Evolutionary conservation across 2,888 invertebrate species (phyloP), one percentile per base, ranked within the genome.

Genomic region (Helobdella robusta): DNA sequence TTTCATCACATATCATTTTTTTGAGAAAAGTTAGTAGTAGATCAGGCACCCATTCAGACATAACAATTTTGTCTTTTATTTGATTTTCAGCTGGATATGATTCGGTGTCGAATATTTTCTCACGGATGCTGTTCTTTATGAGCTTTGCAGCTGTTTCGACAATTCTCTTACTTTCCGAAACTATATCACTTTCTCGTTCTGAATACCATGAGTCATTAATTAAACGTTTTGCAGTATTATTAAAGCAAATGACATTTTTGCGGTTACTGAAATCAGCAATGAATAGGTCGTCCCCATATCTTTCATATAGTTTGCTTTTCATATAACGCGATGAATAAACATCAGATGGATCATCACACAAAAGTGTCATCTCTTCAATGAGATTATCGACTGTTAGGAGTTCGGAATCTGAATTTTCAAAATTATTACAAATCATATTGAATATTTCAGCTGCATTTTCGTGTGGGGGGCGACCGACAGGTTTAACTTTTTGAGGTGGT

Each of bases 161-260:
- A 28, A 56, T 56, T 23, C 56, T 20, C 11, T 56, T 28, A 58
- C 58, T 56, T 28, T 56, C 56, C n/a, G n/a, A n/a, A 23, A 23
- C 28, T 28, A 56, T 28, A 28, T 28, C 28, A 20, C 28, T 56
- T n/a, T 56, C 28, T 56, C 28, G 20, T 20, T 56, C 11, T 23
- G 20, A 20, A 56, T 56, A 56, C 56, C 56, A 56, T 28, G 20
- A 28, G 23, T 56, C 28, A 56, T 20, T 56, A n/a, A 56, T 25
- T 23, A 8, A 23, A 6, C 6, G 56, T 2, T 20, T 23, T 28
- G 56, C 56, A 20, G 25, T 56, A 28, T 8, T 56, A 5, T 28
- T 20, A 28, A 56, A 56, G 56, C 11, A 8, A 40, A 40, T 40
- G n/a, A 40, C 44, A 40, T 40, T 40, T 40, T 40, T 40, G 11